A percentile compares a stretch with the other conserved stretches of the same genome.
Conservation (phyloP, 2,888 invertebrate genomes). For the Acrocyrtus sp. region DNA sequence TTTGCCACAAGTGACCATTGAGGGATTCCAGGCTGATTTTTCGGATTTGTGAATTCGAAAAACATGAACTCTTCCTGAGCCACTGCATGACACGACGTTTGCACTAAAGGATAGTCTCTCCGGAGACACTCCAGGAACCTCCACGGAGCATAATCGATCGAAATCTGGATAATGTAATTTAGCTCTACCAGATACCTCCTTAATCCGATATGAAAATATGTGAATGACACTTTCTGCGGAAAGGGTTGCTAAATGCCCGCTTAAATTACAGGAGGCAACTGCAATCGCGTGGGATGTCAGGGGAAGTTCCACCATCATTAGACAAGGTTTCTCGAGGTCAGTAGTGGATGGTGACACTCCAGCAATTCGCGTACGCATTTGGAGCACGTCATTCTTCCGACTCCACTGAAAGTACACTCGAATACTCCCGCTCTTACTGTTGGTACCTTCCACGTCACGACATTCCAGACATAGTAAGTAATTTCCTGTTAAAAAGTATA, state of each 20-base stretch:
- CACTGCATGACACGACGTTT: conserved; percentile 53
- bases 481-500: conserved; percentile 69
- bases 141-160: conserved; percentile 58
- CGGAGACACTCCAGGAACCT: conserved; percentile 50
- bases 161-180: conserved; percentile 61
- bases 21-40: conserved; percentile 35
- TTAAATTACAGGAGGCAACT: conserved; percentile 54
- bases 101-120: conserved; percentile 50
- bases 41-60: conserved; percentile 55
- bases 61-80: conserved; percentile 42
- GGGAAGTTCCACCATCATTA: conserved; percentile 67
- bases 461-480: conserved; percentile 75
- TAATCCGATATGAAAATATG: conserved; percentile 58
- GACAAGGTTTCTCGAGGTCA: conserved; percentile 69
- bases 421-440: conserved; percentile 69
- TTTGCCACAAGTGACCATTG: conserved; percentile 12
- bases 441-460: conserved; percentile 63
- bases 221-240: conserved; percentile 56
- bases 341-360: conserved; percentile 79
- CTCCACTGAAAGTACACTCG: conserved; percentile 82
- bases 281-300: conserved; percentile 62
- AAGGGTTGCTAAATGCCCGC: conserved; percentile 58
- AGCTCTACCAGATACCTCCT: conserved; percentile 57
- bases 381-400: conserved; percentile 66
- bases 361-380: conserved; percentile 77